Conservation (phyloP, 2,888 invertebrate species). For the Pachydiplax longipennis region DNA sequence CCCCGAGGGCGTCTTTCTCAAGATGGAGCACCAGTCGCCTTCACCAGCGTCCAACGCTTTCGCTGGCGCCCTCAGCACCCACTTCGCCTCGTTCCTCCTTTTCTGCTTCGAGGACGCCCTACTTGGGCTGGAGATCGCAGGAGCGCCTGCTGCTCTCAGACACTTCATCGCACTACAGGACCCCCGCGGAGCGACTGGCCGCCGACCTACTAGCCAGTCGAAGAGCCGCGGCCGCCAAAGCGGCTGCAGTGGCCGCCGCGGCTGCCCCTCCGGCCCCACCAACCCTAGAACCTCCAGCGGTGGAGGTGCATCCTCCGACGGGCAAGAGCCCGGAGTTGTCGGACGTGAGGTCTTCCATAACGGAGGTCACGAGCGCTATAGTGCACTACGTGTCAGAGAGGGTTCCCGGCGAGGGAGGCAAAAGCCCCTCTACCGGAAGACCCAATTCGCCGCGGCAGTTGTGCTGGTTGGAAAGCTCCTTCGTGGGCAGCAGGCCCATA, state of each 20-base stretch:
- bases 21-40: constrained; percentile 79
- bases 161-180: constrained; percentile 67
- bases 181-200: constrained; percentile 81
- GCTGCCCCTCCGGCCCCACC: constrained; percentile 42
- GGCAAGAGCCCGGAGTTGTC: constrained; percentile 56
- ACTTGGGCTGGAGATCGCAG: constrained; percentile 89
- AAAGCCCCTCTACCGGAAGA: constrained; percentile 63
- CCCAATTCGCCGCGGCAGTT: constrained; percentile 63
- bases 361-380: constrained; percentile 91
- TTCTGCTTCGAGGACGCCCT: constrained; percentile 71
- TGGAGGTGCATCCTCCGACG: constrained; percentile 34
- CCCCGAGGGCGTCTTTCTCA: constrained; percentile 60
- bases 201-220: constrained; percentile 59
- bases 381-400: constrained; percentile 80
- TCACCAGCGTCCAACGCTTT: constrained; percentile 66
- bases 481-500: constrained; percentile 83
- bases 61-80: constrained; percentile 25
- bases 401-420: constrained; percentile 50
- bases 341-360: constrained; percentile 84
- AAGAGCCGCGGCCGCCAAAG: not conserved
- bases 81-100: constrained; percentile 35
- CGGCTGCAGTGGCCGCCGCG: not conserved
- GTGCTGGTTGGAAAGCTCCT: constrained; percentile 93
- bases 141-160: constrained; percentile 73
- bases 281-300: constrained; percentile 4